Evolutionary conservation across 1,140 invertebrate species (phyloP).

Genomic region (Drosophila bipectinata): DNA sequence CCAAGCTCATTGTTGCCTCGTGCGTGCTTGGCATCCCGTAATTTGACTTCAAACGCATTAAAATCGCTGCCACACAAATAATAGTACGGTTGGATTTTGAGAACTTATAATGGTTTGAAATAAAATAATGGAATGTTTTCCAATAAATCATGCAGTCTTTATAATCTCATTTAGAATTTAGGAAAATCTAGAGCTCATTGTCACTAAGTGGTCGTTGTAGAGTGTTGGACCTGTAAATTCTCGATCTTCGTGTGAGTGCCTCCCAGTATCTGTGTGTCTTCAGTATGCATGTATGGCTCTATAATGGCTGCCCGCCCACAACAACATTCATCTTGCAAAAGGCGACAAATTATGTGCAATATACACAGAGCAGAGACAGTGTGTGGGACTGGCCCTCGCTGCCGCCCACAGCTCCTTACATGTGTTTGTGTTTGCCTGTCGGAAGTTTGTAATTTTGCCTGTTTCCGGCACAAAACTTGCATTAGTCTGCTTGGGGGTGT

Average conservation of each 20-base stretch:
- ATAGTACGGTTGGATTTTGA: conserved; percentile 18
- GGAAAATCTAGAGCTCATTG: neutral
- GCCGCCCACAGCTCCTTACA: neutral
- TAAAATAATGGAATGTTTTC: no score
- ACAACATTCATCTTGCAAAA: conserved; percentile 81
- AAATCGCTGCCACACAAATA: conserved; percentile 52
- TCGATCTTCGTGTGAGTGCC: conserved; percentile 7
- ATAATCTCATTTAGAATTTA: no score
- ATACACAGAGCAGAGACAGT: conserved; percentile 71
- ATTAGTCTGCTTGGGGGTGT: conserved; percentile 58
- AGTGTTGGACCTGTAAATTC: neutral
- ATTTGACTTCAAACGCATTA: conserved; percentile 81
- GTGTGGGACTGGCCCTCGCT: conserved; percentile 18
- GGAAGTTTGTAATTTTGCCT: conserved; percentile 83
- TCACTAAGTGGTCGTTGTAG: neutral
- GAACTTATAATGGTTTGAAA: neutral
- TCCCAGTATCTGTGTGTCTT: conserved; percentile 13
- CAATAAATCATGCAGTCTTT: no score
- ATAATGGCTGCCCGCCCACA: conserved; percentile 65
- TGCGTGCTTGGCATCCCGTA: conserved; percentile 76
- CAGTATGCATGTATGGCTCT: conserved; percentile 50
- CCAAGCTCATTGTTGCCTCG: conserved; percentile 46
- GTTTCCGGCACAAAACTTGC: conserved; percentile 82
- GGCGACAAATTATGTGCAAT: conserved; percentile 81
- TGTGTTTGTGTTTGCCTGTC: conserved; percentile 73